Base-by-base conservation (phyloP, 1,140 invertebrate genomes). In the Ceratosolen fusciceps region DNA sequence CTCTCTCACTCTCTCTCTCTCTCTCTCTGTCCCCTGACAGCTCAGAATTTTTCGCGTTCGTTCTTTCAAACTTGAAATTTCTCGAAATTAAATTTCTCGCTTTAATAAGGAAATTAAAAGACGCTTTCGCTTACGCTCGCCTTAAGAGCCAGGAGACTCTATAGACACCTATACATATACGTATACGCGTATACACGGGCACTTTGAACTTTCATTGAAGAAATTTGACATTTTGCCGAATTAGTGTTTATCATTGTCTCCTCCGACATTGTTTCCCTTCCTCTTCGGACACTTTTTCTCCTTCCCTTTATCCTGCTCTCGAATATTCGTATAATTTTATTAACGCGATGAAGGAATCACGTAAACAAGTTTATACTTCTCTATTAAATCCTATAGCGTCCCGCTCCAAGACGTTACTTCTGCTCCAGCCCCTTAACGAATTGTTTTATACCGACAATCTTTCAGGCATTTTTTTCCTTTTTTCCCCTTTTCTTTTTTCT, bases 11-110 rank as follows among this genome's bases (percentile, higher is more conserved):
- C 26, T 34, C 31, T 58, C 19, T 58, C 31, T 34, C 26, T 60
- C 37, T 21, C 4, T 43, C 16, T 14, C 10, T 73, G 0, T 2
- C 31, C 39, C 9, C 31, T 43, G n/a, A 34, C 29, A 21, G 47
- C 24, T 52, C 10, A 4, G 43, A 60, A 14, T 70, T 67, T 31
- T 71, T 81, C 70, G 5, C 24, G 16, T 37, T 71, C 39, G 24
- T 58, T 74, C 37, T 43, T 19, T 49, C 34, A 5, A 47, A 24
- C 72, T 74, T 47, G 60, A 62, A 76, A 67, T 68, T 67, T 47
- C 21, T 29, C 3, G 60, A 37, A 68, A 76, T 68, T 68, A 37
- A 76, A 68, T 76, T 76, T 31, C 34, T 52, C 31, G 29, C 2
- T 49, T 68, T 52, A 52, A 67, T 52, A 49, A 39, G 60, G 43